Evolutionary conservation across 2,113 vertebrate genomes (phyloP), one percentile per base, ranked within the genome.

Genomic region (Eptatretus burgeri): DNA sequence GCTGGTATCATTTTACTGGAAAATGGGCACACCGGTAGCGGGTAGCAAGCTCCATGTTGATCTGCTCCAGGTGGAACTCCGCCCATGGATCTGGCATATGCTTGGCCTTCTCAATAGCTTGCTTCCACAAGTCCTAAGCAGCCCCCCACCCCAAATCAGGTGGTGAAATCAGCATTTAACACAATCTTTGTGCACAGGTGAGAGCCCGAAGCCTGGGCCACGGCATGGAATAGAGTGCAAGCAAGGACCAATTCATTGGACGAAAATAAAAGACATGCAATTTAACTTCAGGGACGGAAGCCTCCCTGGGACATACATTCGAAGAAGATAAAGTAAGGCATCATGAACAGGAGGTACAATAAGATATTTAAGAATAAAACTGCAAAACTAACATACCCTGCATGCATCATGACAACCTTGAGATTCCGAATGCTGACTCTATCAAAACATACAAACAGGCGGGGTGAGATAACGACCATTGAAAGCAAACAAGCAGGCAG

Each of bases 71-170:
- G 51, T 98, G 91, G 66, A 98, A 98, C 70, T 93, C 78, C 0
- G 87, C 89, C 91, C 91, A 98, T 1, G 91, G 89, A 72, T 98
- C 91, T 1, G 91, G 89, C 85, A 89, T 89, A 63, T 82, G 77
- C 70, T 78, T 89, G 62, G 91, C 91, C 68, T 98, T 98, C 73
- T 82, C 68, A 1, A 98, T 80, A 0, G 89, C 89, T n/a, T 85
- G 74, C 64, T 80, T 85, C 91, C 91, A 98, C 9, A 79, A 68
- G 50, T 81, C 80, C 91, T 98, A 71, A 20, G 62, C 56, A n/a
- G 56, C 56, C 56, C n/a, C 56, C 52, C 52, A 56, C 52, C 52
- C 14, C 7, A 5, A 60, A 13, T 13, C n/a, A 10, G n/a, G 13
- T 60, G n/a, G 56, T 20, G 20, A 60, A n/a, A 60, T 60, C 12